Conservation (phyloP, 2,797 vertebrate species). For the Schizothorax lantsangensis region DNA sequence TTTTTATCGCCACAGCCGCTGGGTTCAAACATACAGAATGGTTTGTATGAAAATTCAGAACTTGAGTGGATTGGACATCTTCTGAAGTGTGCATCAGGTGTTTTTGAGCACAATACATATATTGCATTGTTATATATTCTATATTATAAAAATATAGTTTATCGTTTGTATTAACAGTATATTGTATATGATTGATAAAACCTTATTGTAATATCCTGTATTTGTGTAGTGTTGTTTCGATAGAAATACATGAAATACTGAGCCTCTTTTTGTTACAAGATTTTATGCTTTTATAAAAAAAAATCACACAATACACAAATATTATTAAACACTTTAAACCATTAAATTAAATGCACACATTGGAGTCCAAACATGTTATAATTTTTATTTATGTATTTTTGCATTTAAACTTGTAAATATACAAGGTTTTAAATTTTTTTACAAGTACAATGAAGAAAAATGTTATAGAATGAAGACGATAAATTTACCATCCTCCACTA, state of each 20-base stretch:
- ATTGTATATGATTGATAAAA: neutral
- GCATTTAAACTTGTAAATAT: neutral
- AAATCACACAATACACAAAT: neutral
- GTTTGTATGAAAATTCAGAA: slow-evolving; percentile 78
- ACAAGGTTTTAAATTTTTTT: neutral
- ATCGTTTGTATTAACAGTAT: slow-evolving; percentile 11
- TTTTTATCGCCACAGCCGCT: slow-evolving; percentile 74
- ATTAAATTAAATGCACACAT: neutral
- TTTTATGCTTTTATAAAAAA: neutral
- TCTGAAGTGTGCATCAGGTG: neutral
- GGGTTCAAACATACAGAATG: slow-evolving; percentile 88
- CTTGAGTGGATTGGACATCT: neutral
- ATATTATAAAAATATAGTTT: neutral
- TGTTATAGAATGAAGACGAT: neutral
- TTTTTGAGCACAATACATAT: neutral
- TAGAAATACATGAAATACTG: slow-evolving; percentile 13
- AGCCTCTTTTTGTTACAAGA: neutral
- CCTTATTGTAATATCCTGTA: neutral
- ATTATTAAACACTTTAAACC: neutral
- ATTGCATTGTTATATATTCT: slow-evolving; percentile 5
- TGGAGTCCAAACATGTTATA: neutral
- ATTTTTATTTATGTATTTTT: neutral
- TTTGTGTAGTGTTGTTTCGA: slow-evolving; percentile 17
- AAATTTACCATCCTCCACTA: neutral
- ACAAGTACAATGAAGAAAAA: neutral